Base-by-base conservation (phyloP, 2,888 invertebrate species). In the Synergus itoensis region DNA sequence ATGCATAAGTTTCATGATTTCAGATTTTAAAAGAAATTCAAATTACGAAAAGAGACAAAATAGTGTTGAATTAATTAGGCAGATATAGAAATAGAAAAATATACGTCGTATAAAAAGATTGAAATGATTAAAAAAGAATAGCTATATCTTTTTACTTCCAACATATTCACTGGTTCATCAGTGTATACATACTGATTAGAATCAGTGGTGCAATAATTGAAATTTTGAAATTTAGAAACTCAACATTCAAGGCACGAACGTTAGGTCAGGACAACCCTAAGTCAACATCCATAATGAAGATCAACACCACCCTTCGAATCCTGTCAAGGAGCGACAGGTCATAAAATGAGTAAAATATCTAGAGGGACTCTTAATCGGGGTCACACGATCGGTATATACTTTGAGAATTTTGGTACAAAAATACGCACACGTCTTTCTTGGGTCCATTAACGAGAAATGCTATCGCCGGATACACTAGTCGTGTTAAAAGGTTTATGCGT, bases 401-500 rank as follows among this genome's bases (percentile, higher is more conserved):
- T 53, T 77, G 80, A 82, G 80, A 79, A 82, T 82, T 82, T 84
- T 82, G 62, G 78, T 80, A 79, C 73, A 79, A 81, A 81, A 82
- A 69, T 78, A 81, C 79, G 78, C 69, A 63, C 45, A 60, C 73
- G 77, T 76, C 79, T 69, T 76, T 75, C 79, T n/a, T 60, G 69
- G 80, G 77, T 80, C 77, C 79, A 82, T 85, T 85, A 82, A 81
- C 82, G 80, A 82, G 81, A 69, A 76, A 78, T 45, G 77, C 80
- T 77, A 82, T 84, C 83, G 78, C 81, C 64, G 81, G 80, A 82
- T 82, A 83, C 77, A 83, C 82, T 78, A 83, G 82, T 80, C 82
- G 84, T 79, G 86, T 82, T 86, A 87, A 88, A 87, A 87, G 83
- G 82, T 87, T 87, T 88, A 87, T 83, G 85, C 79, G 82, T 85